phyloP scores from a whole-genome alignment of 2,113 vertebrate genomes.

The Larimichthys crocea region DNA sequence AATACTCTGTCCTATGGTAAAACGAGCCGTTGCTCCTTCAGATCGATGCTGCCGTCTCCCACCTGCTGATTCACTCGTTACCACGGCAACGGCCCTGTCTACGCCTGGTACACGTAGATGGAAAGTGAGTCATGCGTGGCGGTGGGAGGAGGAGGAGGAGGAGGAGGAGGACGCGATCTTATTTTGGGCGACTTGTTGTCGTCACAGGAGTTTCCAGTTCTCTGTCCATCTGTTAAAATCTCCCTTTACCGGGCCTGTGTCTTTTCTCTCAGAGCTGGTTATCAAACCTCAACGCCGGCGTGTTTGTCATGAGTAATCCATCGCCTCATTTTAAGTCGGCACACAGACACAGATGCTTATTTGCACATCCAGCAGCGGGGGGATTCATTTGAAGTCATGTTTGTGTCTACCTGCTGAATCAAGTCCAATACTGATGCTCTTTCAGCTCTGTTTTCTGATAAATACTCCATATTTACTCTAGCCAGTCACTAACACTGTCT shows the following conservation, averaged over 20 bases:
- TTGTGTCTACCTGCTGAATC: no score
- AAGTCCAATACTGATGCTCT: neutral
- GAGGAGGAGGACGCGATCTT: conserved; percentile 24
- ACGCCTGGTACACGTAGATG: conserved; percentile 35
- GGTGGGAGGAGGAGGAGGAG: conserved; percentile 46
- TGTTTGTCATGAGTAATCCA: no score
- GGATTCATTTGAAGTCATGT: neutral
- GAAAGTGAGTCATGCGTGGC: conserved; percentile 72
- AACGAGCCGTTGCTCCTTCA: neutral
- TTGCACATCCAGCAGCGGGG: no score
- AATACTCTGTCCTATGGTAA: neutral
- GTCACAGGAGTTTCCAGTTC: conserved; percentile 67
- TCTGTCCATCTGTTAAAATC: neutral
- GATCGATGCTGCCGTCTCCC: conserved; percentile 28
- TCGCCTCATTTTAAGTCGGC: no score
- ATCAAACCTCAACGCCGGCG: neutral
- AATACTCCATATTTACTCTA: neutral
- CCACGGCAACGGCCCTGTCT: conserved; percentile 67
- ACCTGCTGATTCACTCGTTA: conserved; percentile 68
- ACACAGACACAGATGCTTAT: no score
- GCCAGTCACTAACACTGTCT: no score
- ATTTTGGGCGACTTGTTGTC: conserved; percentile 39
- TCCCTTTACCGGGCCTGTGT: neutral
- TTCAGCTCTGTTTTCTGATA: neutral
- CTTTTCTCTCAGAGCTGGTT: no score